These are phyloP conservation scores for Lamproptera curius DNA, from an alignment of 2,888 invertebrate species.

Conservation along the genomic window DNA sequence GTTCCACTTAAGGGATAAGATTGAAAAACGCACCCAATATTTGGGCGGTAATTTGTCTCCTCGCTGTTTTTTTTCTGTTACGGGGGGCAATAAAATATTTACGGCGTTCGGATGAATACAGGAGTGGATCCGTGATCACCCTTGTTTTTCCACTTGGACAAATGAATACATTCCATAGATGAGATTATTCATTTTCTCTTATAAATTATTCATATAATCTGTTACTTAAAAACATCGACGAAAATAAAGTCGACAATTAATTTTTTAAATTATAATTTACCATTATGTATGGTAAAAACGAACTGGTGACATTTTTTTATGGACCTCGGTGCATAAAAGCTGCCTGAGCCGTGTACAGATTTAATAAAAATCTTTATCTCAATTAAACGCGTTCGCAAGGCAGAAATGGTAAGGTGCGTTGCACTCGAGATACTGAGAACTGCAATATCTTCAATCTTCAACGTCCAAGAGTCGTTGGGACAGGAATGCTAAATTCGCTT, in stretches of 20 bases:
- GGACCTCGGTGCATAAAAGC: too few relatives aligned
- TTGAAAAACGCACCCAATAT: constrained; percentile 71
- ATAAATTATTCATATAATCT: constrained; percentile 20
- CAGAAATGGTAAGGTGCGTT: constrained; percentile 47
- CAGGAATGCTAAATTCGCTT: constrained; percentile 60
- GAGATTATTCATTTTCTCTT: constrained; percentile 12
- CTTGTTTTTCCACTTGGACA: constrained; percentile 53
- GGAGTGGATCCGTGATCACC: constrained; percentile 49
- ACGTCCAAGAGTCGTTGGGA: constrained; percentile 46
- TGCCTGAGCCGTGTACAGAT: too few relatives aligned
- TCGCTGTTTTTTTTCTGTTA: constrained; percentile 60
- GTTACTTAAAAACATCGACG: constrained; percentile 15
- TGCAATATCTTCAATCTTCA: constrained; percentile 62
- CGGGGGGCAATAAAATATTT: constrained; percentile 70
- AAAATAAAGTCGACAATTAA: too few relatives aligned
- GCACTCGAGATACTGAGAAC: constrained; percentile 61
- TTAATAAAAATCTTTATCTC: too few relatives aligned
- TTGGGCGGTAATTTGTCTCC: constrained; percentile 58
- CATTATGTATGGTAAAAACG: too few relatives aligned
- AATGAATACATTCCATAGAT: constrained; percentile 62
- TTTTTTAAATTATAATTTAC: too few relatives aligned
- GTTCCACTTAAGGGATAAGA: constrained; percentile 75
- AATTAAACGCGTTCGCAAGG: constrained; percentile 18
- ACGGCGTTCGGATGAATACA: constrained; percentile 66
- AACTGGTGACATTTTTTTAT: too few relatives aligned